Conservation (phyloP, 2,113 vertebrate species). For the Xerus inauris region DNA sequence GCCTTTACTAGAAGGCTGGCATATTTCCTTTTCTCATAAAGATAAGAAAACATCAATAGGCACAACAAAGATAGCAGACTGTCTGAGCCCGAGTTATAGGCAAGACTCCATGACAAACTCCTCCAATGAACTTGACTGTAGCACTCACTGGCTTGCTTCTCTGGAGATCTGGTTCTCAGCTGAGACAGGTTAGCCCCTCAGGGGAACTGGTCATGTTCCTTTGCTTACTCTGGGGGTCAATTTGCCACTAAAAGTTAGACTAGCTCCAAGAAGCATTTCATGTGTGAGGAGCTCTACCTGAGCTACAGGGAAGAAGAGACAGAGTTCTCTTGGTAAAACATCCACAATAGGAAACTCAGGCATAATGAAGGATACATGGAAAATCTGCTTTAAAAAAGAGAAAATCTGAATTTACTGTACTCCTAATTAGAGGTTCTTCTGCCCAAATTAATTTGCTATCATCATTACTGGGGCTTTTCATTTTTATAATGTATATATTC, state of each 20-base stretch:
- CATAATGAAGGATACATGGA: background rate
- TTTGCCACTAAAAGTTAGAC: background rate
- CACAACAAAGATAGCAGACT: constrained; percentile 51
- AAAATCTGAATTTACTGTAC: background rate
- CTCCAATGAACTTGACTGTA: background rate
- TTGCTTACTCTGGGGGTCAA: background rate
- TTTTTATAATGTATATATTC: background rate
- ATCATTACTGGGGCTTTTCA: background rate
- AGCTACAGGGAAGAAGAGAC: background rate
- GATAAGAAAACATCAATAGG: constrained; percentile 71
- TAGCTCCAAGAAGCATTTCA: background rate
- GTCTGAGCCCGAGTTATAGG: constrained; percentile 27
- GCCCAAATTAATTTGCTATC: background rate
- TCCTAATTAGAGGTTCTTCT: background rate
- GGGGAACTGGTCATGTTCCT: background rate
- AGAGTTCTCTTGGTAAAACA: background rate
- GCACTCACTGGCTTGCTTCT: background rate
- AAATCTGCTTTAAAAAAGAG: background rate
- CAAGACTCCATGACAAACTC: background rate
- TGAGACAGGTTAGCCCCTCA: background rate
- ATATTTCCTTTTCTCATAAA: constrained; percentile 77
- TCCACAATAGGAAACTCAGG: background rate
- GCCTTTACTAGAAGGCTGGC: constrained; percentile 53
- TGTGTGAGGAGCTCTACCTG: background rate
- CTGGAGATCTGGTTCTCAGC: background rate